These are phyloP conservation scores for Aplochiton taeniatus DNA, from an alignment of 2,797 vertebrate species.

Conservation along the genomic window DNA sequence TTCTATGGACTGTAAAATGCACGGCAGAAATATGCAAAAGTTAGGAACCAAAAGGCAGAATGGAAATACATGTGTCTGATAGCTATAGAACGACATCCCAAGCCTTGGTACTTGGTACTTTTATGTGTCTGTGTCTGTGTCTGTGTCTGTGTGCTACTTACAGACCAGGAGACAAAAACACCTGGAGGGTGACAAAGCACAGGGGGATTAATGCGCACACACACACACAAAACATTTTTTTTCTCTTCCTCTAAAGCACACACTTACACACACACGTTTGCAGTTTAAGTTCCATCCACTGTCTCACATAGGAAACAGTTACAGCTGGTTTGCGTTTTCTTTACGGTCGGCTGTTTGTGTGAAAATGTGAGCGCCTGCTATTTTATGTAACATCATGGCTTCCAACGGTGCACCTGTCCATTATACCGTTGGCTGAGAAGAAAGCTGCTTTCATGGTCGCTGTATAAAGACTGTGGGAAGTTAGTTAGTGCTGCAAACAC, in stretches of 20 bases:
- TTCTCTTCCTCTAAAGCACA: neutral
- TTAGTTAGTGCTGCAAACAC: constrained; percentile 25
- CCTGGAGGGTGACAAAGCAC: constrained; percentile 13
- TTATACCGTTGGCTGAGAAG: constrained; percentile 26
- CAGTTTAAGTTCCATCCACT: neutral
- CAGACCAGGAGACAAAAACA: constrained; percentile 41
- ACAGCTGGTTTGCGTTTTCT: constrained; percentile 52
- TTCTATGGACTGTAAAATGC: no score
- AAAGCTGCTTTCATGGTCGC: constrained; percentile 21
- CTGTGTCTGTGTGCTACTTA: constrained; percentile 4
- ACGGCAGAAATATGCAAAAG: no score
- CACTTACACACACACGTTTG: neutral
- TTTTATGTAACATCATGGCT: constrained; percentile 56
- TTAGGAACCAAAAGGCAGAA: no score
- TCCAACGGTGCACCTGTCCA: constrained; percentile 68
- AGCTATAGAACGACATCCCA: no score
- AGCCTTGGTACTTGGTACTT: no score
- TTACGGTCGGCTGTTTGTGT: constrained; percentile 16
- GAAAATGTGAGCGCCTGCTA: constrained; percentile 61
- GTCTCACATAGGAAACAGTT: constrained; percentile 42
- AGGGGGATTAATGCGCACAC: neutral
- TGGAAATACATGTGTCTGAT: no score
- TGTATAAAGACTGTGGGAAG: constrained; percentile 56
- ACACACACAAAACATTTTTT: neutral
- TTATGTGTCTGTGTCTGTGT: no score